Conservation (phyloP, 2,797 vertebrate genomes). For the Rhinogobio ventralis region DNA sequence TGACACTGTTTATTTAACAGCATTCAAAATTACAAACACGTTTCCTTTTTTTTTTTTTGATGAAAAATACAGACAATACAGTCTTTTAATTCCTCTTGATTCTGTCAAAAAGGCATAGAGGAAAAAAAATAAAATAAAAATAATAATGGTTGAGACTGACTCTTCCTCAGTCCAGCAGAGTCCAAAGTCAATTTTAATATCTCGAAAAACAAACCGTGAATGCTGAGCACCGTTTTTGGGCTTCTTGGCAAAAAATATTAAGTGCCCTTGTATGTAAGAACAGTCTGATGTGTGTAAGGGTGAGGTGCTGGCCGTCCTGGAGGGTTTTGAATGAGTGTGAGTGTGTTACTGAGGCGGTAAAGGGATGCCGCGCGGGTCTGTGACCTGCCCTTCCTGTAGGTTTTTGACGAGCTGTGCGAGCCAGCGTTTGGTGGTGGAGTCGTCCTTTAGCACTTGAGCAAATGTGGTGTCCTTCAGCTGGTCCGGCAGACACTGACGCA, state of each 20-base stretch:
- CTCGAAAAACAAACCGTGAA: slow-evolving; percentile 38
- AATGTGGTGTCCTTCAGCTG: slow-evolving; percentile 98
- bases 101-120: background rate
- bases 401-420: slow-evolving; percentile 97
- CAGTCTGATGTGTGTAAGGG: slow-evolving; percentile 21
- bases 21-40: slow-evolving; percentile 35
- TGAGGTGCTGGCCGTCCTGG: background rate
- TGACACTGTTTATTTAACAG: slow-evolving; percentile 55
- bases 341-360: slow-evolving; percentile 87
- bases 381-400: slow-evolving; percentile 97
- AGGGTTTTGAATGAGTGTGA: slow-evolving; percentile 49
- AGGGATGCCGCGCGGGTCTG: slow-evolving; percentile 93
- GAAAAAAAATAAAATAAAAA: background rate
- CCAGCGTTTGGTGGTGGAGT: slow-evolving; percentile 99
- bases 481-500: slow-evolving; percentile 97
- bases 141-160: background rate
- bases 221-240: slow-evolving; percentile 48
- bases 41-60: background rate
- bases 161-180: slow-evolving; percentile 29
- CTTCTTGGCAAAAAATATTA: slow-evolving; percentile 50
- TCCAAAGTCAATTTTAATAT: slow-evolving; percentile 24
- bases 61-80: slow-evolving; percentile 13
- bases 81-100: slow-evolving; percentile 15
- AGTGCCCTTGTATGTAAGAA: slow-evolving; percentile 51
- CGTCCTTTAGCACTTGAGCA: slow-evolving; percentile 96